Conservation (phyloP, 2,888 invertebrate genomes). For the Leptinotarsa tumamoca region DNA sequence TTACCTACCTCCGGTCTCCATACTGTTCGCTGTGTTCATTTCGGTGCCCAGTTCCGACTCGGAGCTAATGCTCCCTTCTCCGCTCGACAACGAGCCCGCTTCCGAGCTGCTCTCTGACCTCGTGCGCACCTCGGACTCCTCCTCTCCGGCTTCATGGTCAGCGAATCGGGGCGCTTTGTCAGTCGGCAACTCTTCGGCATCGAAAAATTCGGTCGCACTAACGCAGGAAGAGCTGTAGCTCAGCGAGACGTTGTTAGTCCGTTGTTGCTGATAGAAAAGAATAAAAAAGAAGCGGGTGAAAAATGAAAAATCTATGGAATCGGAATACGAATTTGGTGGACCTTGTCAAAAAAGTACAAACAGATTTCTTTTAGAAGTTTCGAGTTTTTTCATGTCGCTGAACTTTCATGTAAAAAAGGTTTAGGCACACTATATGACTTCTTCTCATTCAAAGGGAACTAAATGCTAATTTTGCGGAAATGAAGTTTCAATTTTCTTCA, state of each 20-base stretch:
- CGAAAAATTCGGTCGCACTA: conserved; percentile 83
- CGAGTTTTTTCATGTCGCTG: too few relatives aligned
- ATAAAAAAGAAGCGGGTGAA: conserved; percentile 2
- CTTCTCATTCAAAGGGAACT: too few relatives aligned
- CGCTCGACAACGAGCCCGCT: conserved; percentile 76
- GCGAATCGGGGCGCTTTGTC: conserved; percentile 39
- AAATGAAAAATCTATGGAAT: background rate
- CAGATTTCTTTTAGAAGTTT: too few relatives aligned
- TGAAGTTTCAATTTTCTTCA: too few relatives aligned
- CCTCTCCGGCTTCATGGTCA: conserved; percentile 41
- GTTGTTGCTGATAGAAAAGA: conserved; percentile 54
- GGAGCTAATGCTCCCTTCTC: conserved; percentile 74
- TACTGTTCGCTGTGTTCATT: conserved; percentile 63
- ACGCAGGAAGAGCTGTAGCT: conserved; percentile 83
- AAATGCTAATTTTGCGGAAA: too few relatives aligned
- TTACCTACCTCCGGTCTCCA: conserved; percentile 55
- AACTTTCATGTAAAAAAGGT: too few relatives aligned
- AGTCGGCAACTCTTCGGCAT: conserved; percentile 76
- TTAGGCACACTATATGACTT: too few relatives aligned
- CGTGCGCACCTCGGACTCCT: conserved; percentile 63
- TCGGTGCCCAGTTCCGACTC: conserved; percentile 71
- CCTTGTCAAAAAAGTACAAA: background rate
- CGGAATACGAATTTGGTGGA: background rate
- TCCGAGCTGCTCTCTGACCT: conserved; percentile 78
- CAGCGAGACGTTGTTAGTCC: conserved; percentile 74